phyloP scores from a whole-genome alignment of 2,888 invertebrate species.

The Lasioglossum oenotherae region DNA sequence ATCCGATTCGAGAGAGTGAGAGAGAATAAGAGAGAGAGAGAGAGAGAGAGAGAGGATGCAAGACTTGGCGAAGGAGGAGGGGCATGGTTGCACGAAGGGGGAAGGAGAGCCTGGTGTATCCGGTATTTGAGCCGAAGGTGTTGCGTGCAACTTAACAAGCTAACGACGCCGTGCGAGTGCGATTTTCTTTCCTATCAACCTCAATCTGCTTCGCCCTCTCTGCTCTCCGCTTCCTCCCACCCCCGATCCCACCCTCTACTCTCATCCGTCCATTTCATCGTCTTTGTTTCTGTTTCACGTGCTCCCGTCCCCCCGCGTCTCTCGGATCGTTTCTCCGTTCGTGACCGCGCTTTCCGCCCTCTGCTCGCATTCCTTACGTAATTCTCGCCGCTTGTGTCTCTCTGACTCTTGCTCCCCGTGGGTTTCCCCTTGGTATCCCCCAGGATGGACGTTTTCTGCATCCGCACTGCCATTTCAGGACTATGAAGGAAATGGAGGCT shows the following conservation, averaged over 20 bases:
- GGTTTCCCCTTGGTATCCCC: background rate
- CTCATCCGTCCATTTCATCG: slow-evolving; percentile 30
- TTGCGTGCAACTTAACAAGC: slow-evolving; percentile 85
- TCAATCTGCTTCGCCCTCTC: slow-evolving; percentile 81
- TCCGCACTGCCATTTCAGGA: slow-evolving; percentile 37
- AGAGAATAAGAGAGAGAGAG: background rate
- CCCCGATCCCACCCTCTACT: slow-evolving; percentile 31
- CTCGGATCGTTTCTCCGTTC: slow-evolving; percentile 40
- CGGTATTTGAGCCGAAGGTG: slow-evolving; percentile 84
- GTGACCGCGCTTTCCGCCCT: slow-evolving; percentile 46
- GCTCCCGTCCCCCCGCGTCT: background rate
- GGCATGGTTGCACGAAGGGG: slow-evolving; percentile 54
- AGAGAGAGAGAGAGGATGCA: background rate
- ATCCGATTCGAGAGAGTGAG: background rate
- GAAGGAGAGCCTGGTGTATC: slow-evolving; percentile 78
- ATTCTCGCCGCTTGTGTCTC: slow-evolving; percentile 31
- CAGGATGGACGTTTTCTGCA: slow-evolving; percentile 16
- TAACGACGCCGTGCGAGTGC: slow-evolving; percentile 84
- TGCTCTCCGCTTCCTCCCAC: slow-evolving; percentile 15
- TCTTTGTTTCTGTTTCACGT: slow-evolving; percentile 16
- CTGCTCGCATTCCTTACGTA: slow-evolving; percentile 39
- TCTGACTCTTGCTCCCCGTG: background rate
- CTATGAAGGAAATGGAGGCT: slow-evolving; percentile 32
- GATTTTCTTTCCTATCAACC: slow-evolving; percentile 84
- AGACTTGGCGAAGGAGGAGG: background rate